phyloP scores from a whole-genome alignment of 2,888 invertebrate genomes.

The Drosophila nigricruria region DNA sequence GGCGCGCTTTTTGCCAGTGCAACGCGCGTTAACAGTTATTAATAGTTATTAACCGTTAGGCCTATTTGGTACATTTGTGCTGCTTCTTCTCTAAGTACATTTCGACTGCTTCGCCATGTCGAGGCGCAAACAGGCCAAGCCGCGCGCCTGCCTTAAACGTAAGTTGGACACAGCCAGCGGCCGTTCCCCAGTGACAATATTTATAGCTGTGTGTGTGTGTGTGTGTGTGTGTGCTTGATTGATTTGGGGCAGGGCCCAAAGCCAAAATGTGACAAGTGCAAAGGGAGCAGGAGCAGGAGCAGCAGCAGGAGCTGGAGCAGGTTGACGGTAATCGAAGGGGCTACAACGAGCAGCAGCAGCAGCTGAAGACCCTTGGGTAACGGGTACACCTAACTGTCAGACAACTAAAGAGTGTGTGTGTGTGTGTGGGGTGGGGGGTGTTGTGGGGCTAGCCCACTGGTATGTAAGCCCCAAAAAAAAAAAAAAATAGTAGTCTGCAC shows the following conservation, averaged over 20 bases:
- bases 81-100: background rate
- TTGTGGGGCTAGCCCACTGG: conserved; percentile 37
- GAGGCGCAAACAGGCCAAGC: conserved; percentile 90
- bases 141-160: conserved; percentile 89
- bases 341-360: conserved; percentile 17
- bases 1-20: conserved; percentile 53
- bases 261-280: conserved; percentile 75
- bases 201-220: conserved; percentile 39
- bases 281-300: conserved; percentile 16
- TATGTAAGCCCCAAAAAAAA: conserved; percentile 37
- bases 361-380: conserved; percentile 40
- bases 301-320: background rate
- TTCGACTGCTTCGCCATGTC: conserved; percentile 86
- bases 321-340: background rate
- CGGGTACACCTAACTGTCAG: conserved; percentile 73
- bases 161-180: conserved; percentile 82
- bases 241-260: conserved; percentile 64
- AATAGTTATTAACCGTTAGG: background rate
- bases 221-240: conserved; percentile 65
- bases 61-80: background rate
- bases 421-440: background rate
- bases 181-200: conserved; percentile 52
- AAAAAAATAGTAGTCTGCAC: conserved; percentile 41
- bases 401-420: conserved; percentile 32
- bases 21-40: conserved; percentile 12